Evolutionary conservation across 2,888 invertebrate genomes (phyloP).

Genomic region (Elmis aenea): DNA sequence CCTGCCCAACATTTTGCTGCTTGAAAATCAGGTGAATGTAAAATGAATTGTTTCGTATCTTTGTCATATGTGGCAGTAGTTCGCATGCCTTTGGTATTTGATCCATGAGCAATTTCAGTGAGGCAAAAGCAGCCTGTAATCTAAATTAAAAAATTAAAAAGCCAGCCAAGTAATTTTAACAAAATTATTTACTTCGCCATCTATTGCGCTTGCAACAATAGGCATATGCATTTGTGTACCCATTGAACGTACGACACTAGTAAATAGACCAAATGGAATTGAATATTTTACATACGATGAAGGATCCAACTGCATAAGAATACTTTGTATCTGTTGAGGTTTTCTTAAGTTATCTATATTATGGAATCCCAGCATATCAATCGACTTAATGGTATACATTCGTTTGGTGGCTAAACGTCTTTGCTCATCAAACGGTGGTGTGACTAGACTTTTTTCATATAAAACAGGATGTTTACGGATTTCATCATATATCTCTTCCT

Average conservation of each 20-base stretch:
- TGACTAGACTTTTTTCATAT: conserved; percentile 24
- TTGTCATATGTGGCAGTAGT: conserved; percentile 80
- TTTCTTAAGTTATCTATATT: conserved; percentile 50
- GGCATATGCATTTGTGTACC: conserved; percentile 61
- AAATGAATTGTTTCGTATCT: conserved; percentile 63
- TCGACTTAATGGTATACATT: conserved; percentile 60
- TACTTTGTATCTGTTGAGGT: conserved; percentile 50
- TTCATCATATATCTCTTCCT: conserved; percentile 34
- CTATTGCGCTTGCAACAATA: conserved; percentile 47
- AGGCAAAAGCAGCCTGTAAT: conserved; percentile 73
- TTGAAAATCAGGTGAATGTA: conserved; percentile 72
- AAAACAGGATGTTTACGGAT: conserved; percentile 33
- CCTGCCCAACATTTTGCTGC: conserved; percentile 84
- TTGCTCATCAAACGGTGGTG: conserved; percentile 37
- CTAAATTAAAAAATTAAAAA: conserved; percentile 31
- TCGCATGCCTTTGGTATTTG: conserved; percentile 82
- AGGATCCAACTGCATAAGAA: conserved; percentile 57
- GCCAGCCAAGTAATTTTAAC: background rate
- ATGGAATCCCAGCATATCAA: conserved; percentile 56
- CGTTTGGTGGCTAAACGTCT: conserved; percentile 55
- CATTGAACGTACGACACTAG: conserved; percentile 58
- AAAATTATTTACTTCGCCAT: conserved; percentile 32
- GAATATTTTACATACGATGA: conserved; percentile 62
- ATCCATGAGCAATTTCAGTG: conserved; percentile 88
- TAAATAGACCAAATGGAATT: conserved; percentile 59